Base-by-base conservation (phyloP, 2,888 invertebrate genomes). In the Nesidiocoris tenuis region DNA sequence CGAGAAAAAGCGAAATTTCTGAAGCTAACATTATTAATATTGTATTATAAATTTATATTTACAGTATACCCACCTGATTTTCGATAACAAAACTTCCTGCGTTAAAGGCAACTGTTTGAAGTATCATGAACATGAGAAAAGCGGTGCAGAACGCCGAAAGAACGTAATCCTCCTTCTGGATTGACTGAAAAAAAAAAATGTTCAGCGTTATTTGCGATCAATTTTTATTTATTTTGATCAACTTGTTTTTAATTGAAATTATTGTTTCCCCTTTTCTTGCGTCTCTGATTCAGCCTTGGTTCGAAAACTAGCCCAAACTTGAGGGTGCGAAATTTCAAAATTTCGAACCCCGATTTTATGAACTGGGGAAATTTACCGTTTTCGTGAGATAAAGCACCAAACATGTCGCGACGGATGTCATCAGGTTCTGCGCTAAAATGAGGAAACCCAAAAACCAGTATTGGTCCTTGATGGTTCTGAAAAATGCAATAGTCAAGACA, bases 291-390 rank as follows among this genome's bases (percentile, higher is more conserved):
- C n/a, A n/a, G n/a, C n/a, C n/a, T n/a, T n/a, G n/a, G n/a, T n/a
- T n/a, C n/a, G n/a, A n/a, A n/a, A n/a, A n/a, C n/a, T n/a, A n/a
- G n/a, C n/a, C n/a, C n/a, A n/a, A n/a, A n/a, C n/a, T n/a, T n/a
- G n/a, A n/a, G n/a, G n/a, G n/a, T n/a, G n/a, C n/a, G n/a, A n/a
- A n/a, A n/a, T n/a, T n/a, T n/a, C n/a, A n/a, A n/a, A n/a, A n/a
- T n/a, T n/a, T n/a, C n/a, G n/a, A n/a, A n/a, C n/a, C n/a, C n/a
- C n/a, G n/a, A n/a, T n/a, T n/a, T n/a, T n/a, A n/a, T n/a, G n/a
- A n/a, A n/a, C n/a, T n/a, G n/a, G n/a, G n/a, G n/a, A n/a, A 39
- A 23, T 22, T 67, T 67, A 67, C 67, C 55, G 67, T 67, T 56
- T 67, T 54, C 17, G 17, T 54, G 1, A 67, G 67, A 17, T 22